Base-by-base conservation (phyloP, 2,888 invertebrate species). In the Caenorhabditis afra region DNA sequence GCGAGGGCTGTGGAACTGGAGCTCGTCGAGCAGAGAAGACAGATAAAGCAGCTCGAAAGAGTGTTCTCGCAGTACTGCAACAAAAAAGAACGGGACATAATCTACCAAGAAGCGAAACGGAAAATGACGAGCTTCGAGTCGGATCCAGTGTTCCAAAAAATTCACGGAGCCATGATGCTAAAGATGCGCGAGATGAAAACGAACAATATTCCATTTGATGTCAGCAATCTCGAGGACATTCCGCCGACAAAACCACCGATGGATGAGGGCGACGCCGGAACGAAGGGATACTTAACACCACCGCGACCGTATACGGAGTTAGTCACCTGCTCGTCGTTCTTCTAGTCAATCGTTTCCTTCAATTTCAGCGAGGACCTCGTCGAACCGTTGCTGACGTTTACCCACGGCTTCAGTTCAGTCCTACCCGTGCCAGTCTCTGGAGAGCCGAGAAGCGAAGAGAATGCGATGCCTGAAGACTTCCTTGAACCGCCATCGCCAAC, bases 201-300 rank as follows among this genome's bases (percentile, higher is more conserved):
- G 29, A 7, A 29, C 4, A 29, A 29, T n/a, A n/a, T n/a, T n/a
- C 29, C 29, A 7, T 5, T 29, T 29, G 29, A 29, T 29, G 3
- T 29, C 4, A 29, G 7, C 29, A 7, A 29, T 3, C 29, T 29
- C 29, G 4, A 29, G 29, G 29, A 29, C 29, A 29, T 29, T 29
- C 55, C 61, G n/a, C 52, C 74, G 10, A 55, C 74, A 1, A 66
- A 47, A 39, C 59, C 58, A 8, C 29, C 58, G 8, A 52, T n/a
- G 8, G 66, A 52, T 14, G 29, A 57, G n/a, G 37, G 23, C 10
- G 35, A 22, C 2, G n/a, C 20, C 14, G 44, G 49, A 20, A 52
- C 55, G 10, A 53, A n/a, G n/a, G 76, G 70, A 29, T 77, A 50
- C 44, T 44, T 68, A 4, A 67, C 76, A 8, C 76, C 76, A 5